A percentile compares a stretch with the other conserved stretches of the same genome.
Conservation (phyloP, 2,113 vertebrate genomes). For the Aptenodytes forsteri region DNA sequence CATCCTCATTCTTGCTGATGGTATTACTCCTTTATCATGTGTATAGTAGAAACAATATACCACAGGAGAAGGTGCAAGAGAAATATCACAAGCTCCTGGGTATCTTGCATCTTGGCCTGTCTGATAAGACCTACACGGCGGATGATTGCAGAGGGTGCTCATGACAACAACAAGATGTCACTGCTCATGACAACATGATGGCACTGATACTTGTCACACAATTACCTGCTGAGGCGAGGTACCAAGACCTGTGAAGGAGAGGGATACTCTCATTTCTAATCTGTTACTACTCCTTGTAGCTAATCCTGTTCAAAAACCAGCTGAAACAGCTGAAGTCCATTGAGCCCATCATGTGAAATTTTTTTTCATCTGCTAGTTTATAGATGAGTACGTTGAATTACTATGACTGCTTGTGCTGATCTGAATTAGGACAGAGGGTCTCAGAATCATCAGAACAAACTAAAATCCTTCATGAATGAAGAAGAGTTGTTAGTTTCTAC, state of each 20-base stretch:
- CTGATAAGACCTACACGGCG: neutral
- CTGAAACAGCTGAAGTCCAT: neutral
- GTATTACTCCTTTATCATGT: neutral
- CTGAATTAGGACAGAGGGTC: neutral
- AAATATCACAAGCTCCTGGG: neutral
- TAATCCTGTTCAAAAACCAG: neutral
- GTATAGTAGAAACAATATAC: neutral
- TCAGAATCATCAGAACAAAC: neutral
- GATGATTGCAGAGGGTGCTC: neutral
- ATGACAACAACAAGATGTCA: neutral
- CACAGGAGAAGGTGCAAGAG: neutral
- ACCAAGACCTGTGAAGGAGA: neutral
- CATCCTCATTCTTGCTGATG: neutral
- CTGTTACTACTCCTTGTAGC: neutral
- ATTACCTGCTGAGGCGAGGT: neutral
- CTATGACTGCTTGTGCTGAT: neutral
- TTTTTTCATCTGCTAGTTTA: neutral
- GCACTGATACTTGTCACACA: neutral
- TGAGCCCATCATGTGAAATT: neutral
- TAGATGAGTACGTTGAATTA: neutral
- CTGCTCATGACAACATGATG: neutral
- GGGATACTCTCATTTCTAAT: neutral
- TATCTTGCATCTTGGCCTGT: neutral
- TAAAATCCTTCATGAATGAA: neutral
- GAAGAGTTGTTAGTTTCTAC: neutral